phyloP scores from a whole-genome alignment of 2,888 invertebrate genomes.

The Ephialtes manifestator region DNA sequence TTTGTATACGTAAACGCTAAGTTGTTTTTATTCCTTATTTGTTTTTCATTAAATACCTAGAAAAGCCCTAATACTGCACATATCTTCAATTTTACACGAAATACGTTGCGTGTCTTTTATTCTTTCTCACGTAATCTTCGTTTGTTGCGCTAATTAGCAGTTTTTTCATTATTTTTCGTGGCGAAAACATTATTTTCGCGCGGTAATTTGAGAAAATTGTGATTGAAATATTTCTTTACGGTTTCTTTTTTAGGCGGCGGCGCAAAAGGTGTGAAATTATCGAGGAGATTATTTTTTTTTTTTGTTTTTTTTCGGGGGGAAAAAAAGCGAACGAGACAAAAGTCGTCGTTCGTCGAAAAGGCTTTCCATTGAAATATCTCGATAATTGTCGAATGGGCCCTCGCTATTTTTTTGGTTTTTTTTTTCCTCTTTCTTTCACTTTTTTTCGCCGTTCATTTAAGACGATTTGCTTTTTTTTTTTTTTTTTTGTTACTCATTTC shows the following conservation, averaged over 20 bases:
- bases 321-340: slow-evolving; percentile 62
- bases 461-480: no score
- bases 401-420: neutral
- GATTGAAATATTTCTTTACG: slow-evolving; percentile 12
- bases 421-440: neutral
- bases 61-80: slow-evolving; percentile 70
- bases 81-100: slow-evolving; percentile 67
- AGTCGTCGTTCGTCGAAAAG: slow-evolving; percentile 55
- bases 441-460: neutral
- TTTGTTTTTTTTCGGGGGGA: no score
- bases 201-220: slow-evolving; percentile 4
- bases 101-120: slow-evolving; percentile 27
- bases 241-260: slow-evolving; percentile 29
- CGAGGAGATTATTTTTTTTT: neutral
- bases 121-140: neutral
- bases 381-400: neutral
- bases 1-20: slow-evolving; percentile 52
- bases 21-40: slow-evolving; percentile 14
- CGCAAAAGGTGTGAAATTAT: slow-evolving; percentile 17
- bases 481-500: slow-evolving; percentile 19
- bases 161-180: neutral
- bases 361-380: slow-evolving; percentile 55
- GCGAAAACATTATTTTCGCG: neutral
- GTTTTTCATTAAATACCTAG: slow-evolving; percentile 55
- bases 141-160: neutral